Base-by-base conservation (phyloP, 64 coral and sea anemone genomes). In the Actinia tenebrosa region DNA sequence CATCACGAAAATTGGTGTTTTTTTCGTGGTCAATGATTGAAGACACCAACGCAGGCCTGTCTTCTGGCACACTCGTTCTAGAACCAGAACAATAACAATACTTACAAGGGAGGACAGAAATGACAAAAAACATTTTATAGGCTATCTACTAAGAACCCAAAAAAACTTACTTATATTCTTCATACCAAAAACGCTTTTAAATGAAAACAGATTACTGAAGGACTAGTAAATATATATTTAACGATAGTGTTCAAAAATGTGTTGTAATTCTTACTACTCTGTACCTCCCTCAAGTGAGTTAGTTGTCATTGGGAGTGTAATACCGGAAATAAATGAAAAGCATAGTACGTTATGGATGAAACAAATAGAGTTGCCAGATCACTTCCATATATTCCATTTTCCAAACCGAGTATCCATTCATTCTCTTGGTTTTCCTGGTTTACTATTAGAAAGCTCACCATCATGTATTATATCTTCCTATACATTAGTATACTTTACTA, bases 11-110 rank as follows among this genome's bases (percentile, higher is more conserved):
- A 30, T 83, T 83, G 46, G 45, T 58, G 80, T 53, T 52, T 53
- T 37, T 83, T 83, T 50, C 80, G 80, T 44, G 44, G 45, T 58
- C 44, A 75, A 42, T 75, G 80, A 83, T 0, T 26, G 11, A 52
- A 52, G 1, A 83, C 80, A 83, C 80, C 80, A 83, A 83, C 80
- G 80, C 80, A 53, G 17, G 45, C 45, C 50, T 30, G 54, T 52
- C 80, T 58, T 53, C 54, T 58, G 80, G 54, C 19, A 83, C 16
- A 58, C 18, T 18, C 7, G 78, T 19, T 53, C 18, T 4, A 83
- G 30, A 53, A 25, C 17, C 19, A 11, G 4, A 1, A 52, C 23
- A 52, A 83, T 54, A 52, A 83, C 45, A 52, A 1, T 23, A 5
- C 44, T 22, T 58, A 6, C 2, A 11, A 3, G 46, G 54, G 80